These are phyloP conservation scores for Paradisaea rubra DNA, from an alignment of 2,113 vertebrate species.

Conservation along the genomic window DNA sequence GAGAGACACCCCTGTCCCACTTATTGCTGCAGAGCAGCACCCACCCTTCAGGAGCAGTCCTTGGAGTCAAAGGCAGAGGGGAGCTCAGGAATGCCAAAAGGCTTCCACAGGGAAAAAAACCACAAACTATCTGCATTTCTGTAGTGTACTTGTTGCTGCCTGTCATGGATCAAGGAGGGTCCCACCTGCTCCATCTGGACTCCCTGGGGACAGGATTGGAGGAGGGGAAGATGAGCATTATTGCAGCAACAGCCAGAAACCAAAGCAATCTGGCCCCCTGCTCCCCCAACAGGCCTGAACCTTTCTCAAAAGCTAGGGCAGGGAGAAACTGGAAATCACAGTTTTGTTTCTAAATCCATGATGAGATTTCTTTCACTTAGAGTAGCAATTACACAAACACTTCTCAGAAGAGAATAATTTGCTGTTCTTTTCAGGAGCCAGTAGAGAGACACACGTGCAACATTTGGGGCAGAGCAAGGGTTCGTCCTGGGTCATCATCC, in stretches of 20 bases:
- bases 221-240: background rate
- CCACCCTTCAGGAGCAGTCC: background rate
- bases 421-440: background rate
- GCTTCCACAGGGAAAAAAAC: background rate
- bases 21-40: background rate
- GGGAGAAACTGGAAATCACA: background rate
- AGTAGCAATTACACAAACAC: background rate
- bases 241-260: background rate
- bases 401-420: background rate
- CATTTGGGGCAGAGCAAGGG: background rate
- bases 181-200: background rate
- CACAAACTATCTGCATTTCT: background rate
- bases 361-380: background rate
- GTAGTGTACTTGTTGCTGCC: background rate
- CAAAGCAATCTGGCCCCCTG: background rate
- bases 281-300: background rate
- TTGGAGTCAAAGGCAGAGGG: background rate
- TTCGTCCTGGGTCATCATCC: background rate
- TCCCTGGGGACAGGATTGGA: background rate
- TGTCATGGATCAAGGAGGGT: background rate
- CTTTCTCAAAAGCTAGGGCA: background rate
- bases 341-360: background rate
- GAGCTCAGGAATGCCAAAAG: background rate
- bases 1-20: background rate
- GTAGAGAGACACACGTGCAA: background rate